Evolutionary conservation across 2,888 invertebrate species (phyloP).

Genomic region (Nemotelus nigrinus): DNA sequence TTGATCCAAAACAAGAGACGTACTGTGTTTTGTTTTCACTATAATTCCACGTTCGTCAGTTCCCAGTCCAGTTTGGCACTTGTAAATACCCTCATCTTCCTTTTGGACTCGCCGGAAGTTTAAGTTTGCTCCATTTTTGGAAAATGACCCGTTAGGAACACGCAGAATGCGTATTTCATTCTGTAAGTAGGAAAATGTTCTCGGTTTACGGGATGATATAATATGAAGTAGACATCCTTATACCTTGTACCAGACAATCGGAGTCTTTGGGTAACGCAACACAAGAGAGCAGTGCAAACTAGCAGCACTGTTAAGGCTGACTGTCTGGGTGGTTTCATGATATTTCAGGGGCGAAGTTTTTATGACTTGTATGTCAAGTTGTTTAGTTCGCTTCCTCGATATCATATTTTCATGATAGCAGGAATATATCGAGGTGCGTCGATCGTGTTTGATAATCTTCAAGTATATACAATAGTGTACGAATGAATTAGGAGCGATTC

Average conservation of each 20-base stretch:
- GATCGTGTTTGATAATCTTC: constrained; percentile 10
- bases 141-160: not conserved
- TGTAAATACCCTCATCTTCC: constrained; percentile 25
- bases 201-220: not conserved
- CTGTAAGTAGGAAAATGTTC: not conserved
- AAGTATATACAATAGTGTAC: not conserved
- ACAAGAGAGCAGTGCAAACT: constrained; percentile 4
- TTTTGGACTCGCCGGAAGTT: not conserved
- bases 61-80: constrained; percentile 8
- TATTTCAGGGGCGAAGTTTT: not conserved
- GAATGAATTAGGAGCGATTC: not conserved
- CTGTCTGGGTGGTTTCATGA: not conserved
- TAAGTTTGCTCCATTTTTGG: not conserved
- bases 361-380: constrained; percentile 18
- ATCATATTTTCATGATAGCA: constrained; percentile 7
- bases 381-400: not conserved
- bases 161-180: not conserved
- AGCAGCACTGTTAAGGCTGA: not conserved
- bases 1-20: not conserved
- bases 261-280: not conserved
- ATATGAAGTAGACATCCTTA: no score
- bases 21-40: not conserved
- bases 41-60: not conserved
- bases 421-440: constrained; percentile 1
- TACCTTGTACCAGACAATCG: constrained; percentile 22